Base-by-base conservation (phyloP, 2,797 vertebrate species). In the Anolis apletophallus region DNA sequence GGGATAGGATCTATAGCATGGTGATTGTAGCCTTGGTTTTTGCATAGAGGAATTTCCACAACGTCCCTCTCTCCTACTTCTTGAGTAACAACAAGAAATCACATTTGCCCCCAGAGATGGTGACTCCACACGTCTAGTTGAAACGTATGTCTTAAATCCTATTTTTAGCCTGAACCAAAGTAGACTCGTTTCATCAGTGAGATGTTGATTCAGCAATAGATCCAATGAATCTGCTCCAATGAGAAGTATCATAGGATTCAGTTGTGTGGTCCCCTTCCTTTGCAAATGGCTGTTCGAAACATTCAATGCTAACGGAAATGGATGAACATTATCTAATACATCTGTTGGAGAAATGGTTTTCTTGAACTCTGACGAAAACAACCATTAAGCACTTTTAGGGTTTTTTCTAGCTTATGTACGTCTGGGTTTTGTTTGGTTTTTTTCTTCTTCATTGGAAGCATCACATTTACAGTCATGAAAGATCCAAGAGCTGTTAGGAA, bases 341-440 rank as follows among this genome's bases (percentile, higher is more conserved):
- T 91, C 81, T 72, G 2, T 77, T 64, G 78, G 89, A 91, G 59
- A 88, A 12, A 17, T 85, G 46, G 34, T 88, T 83, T 88, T 84
- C 83, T 16, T 71, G 5, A 32, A 46, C 40, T 71, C 7, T 16
- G 14, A 13, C 91, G 87, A 40, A 67, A 74, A 61, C 87, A 86
- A 78, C 11, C 55, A 82, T 57, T 52, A 89, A 57, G 2, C 81
- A 68, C 3, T 73, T 86, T 84, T 87, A 91, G 80, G n/a, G n/a
- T n/a, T 87, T 87, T 85, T 83, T 83, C 90, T 82, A 74, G 74
- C 91, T 79, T 87, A 57, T 89, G 88, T 61, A 40, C 40, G 5
- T 40, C 40, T 40, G 40, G 40, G 40, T 81, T 50, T 36, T 19
- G 16, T 26, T 52, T 55, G 74, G 76, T 32, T 69, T 84, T 71